A percentile compares a stretch with the other conserved stretches of the same genome.
Evolutionary conservation across 1,140 invertebrate genomes (phyloP).

Genomic region (Drosophila auraria): DNA sequence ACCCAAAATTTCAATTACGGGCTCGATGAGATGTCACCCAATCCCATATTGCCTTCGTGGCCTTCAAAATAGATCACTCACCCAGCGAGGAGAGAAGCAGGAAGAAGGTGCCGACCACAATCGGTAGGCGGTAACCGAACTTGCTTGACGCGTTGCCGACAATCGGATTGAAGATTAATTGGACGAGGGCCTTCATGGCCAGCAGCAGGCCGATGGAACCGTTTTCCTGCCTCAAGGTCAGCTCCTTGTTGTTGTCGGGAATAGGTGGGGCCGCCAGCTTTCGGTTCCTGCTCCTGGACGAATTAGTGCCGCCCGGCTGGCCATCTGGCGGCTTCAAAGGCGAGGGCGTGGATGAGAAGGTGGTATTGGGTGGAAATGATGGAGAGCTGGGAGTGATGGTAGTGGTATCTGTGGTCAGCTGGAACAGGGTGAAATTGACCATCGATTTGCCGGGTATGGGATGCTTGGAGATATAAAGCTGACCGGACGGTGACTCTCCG

Average conservation of each 20-base stretch:
- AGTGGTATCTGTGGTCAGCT: constrained; percentile 44
- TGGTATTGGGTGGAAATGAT: constrained; percentile 7
- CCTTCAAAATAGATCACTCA: constrained; percentile 86
- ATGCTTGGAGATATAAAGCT: constrained; percentile 79
- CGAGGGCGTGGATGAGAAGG: constrained; percentile 7
- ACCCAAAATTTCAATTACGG: background rate
- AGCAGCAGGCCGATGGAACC: constrained; percentile 92
- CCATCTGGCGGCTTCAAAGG: constrained; percentile 20
- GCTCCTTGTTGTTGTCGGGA: constrained; percentile 37
- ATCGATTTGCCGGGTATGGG: constrained; percentile 86
- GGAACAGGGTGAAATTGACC: constrained; percentile 76
- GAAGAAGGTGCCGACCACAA: constrained; percentile 93
- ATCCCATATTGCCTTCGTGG: background rate
- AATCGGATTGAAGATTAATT: constrained; percentile 93
- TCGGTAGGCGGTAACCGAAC: constrained; percentile 92
- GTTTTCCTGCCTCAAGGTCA: constrained; percentile 87
- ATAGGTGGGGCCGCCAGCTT: constrained; percentile 14
- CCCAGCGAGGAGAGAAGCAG: constrained; percentile 92
- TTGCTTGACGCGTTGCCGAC: constrained; percentile 89
- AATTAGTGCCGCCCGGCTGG: constrained; percentile 70
- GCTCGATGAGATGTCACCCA: background rate
- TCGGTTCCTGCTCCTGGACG: constrained; percentile 35
- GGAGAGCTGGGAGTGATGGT: constrained; percentile 22
- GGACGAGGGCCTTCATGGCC: constrained; percentile 94
- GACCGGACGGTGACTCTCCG: constrained; percentile 20